Conservation (phyloP, 2,113 vertebrate species). For the Carassius gibelio region DNA sequence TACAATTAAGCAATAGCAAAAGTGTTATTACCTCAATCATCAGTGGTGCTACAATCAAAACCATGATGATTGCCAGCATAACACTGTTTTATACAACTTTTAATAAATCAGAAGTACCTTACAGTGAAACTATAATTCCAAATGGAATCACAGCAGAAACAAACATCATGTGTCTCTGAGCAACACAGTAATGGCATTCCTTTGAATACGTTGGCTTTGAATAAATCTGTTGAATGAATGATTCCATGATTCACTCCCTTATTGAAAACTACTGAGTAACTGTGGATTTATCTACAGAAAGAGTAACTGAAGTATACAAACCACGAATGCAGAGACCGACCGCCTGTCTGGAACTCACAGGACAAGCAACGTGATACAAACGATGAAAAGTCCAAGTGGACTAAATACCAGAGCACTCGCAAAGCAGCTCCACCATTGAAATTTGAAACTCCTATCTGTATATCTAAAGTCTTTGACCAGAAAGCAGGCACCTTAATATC, state of each 20-base stretch:
- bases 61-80: background rate
- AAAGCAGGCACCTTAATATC: too few species aligned
- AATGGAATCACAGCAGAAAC: background rate
- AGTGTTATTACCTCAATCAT: background rate
- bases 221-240: background rate
- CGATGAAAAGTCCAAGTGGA: too few species aligned
- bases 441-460: too few species aligned
- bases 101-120: background rate
- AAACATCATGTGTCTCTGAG: background rate
- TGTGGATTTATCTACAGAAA: too few species aligned
- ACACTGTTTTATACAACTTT: background rate
- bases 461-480: too few species aligned
- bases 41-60: background rate
- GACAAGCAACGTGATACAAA: too few species aligned
- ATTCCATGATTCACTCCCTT: background rate
- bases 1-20: background rate
- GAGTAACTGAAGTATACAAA: too few species aligned
- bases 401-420: too few species aligned
- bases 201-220: background rate
- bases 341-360: too few species aligned
- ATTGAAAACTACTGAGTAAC: background rate
- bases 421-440: too few species aligned
- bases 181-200: background rate
- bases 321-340: too few species aligned
- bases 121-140: background rate